Base-by-base conservation (phyloP, 2,888 invertebrate genomes). In the Drosophila ustulata region DNA sequence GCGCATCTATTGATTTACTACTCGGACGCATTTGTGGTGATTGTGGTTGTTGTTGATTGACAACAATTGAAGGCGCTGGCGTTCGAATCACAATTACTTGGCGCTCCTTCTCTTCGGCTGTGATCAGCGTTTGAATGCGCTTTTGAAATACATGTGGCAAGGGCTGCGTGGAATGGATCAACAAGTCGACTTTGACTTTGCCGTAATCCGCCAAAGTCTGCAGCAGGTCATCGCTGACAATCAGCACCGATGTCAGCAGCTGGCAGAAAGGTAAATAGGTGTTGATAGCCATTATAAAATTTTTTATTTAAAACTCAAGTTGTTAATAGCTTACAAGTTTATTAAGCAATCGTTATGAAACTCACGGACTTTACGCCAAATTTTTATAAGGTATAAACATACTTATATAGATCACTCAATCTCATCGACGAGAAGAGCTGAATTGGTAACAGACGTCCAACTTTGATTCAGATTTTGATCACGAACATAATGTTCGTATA, bases 131-230 rank as follows among this genome's bases (percentile, higher is more conserved):
- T n/a, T 66, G 39, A 0, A 62, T n/a, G 6, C 75, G 74, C 9
- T 56, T 52, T 13, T 62, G 46, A 11, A 70, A 70, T 0, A 74
- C 6, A 9, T 74, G 61, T 11, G 65, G 66, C 46, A 74, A 45
- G 0, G 66, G 46, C 26, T 49, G 51, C 1, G 62, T 37, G 4
- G 53, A 55, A 28, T 74, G 56, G 51, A 74, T 52, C 25, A 74
- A 43, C 11, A 26, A 62, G 9, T 70, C 53, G 5, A 62, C 66
- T 4, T 47, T 55, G 3, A 62, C 4, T 7, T n/a, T 32, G 0
- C 7, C 8, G 8, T 11, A 39, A 5, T 45, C 11, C 9, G 13
- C 28, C 26, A 69, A 23, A 7, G 6, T 7, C 8, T 11, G 7
- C 8, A 74, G 25, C 23, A 74, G 28, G 6, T 34, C 18, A 34